Conservation (phyloP, 53 echinoderm and acorn worm genomes). For the Holothuria leucospilota region DNA sequence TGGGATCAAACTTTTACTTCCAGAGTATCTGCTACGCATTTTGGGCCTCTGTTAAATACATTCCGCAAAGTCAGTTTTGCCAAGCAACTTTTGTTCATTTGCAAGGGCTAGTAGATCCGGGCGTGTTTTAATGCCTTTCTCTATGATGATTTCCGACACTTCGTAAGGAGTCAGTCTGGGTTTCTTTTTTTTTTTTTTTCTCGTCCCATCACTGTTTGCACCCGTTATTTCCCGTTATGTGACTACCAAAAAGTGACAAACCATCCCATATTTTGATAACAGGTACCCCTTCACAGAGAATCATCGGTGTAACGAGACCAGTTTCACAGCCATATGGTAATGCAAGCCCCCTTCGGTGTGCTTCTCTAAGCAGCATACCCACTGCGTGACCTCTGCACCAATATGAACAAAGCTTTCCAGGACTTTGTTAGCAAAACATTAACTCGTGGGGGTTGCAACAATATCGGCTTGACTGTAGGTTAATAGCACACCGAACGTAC, state of each 20-base stretch:
- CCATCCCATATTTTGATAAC: neutral
- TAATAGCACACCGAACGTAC: too few relatives aligned
- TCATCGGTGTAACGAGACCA: slow-evolving; percentile 16
- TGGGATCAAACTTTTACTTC: too few relatives aligned
- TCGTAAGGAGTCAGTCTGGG: neutral
- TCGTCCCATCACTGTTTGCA: neutral
- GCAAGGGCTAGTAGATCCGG: slow-evolving; percentile 10
- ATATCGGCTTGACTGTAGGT: too few relatives aligned
- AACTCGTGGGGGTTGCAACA: too few relatives aligned
- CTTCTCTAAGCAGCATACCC: slow-evolving; percentile 37
- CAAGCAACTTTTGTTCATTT: too few relatives aligned
- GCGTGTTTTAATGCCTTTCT: slow-evolving; percentile 25
- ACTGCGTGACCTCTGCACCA: neutral
- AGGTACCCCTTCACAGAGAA: slow-evolving; percentile 12
- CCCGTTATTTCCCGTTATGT: neutral
- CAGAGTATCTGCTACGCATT: too few relatives aligned
- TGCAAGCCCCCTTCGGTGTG: slow-evolving; percentile 40
- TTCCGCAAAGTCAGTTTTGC: too few relatives aligned
- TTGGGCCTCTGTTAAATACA: too few relatives aligned
- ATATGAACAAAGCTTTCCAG: too few relatives aligned
- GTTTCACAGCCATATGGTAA: slow-evolving; percentile 45
- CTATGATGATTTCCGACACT: slow-evolving; percentile 10
- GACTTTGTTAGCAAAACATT: too few relatives aligned
- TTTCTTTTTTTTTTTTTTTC: slow-evolving; percentile 7
- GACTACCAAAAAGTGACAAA: slow-evolving; percentile 28